Base-by-base conservation (phyloP, 2,888 invertebrate species). In the Ormyrus thymus region DNA sequence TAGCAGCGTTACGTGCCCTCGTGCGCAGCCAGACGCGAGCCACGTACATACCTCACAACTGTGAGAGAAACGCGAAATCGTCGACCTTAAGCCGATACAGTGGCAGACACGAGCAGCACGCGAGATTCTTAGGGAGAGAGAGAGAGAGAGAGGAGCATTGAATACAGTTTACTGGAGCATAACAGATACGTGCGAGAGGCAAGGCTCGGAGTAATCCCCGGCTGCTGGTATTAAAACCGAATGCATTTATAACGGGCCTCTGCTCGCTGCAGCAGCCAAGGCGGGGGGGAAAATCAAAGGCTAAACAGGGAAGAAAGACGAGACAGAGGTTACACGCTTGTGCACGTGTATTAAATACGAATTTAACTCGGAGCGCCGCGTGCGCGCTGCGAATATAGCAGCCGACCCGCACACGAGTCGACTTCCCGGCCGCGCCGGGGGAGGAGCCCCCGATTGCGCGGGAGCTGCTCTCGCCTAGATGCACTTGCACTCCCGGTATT, bases 141-240 rank as follows among this genome's bases (percentile, higher is more conserved):
- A 29, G 29, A 29, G 29, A 29, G 11, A 58, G 56, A 43, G 61
- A 11, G n/a, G 10, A 65, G 59, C 51, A 66, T 77, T 66, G 66
- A 71, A 77, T 66, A 53, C 29, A 66, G 72, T 72, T 78, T 74
- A 76, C 55, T 61, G 73, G 76, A 72, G 81, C 65, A 73, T 68
- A 81, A 78, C 70, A 56, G 82, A 78, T 79, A 71, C 64, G 64
- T 56, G 29, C 29, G 29, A 29, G 75, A 48, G 62, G 58, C 76
- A 75, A 82, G 78, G 78, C 59, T 62, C 15, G 51, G 74, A 82
- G 80, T 84, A 85, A 85, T 83, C 83, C 82, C 65, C 76, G 1
- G 58, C 73, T 80, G 83, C 82, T 81, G 80, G 84, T 84, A 83
- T 85, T 84, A 84, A 85, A 85, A 84, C 81, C 80, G 76, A 83